Base-by-base conservation (phyloP, 2,888 invertebrate species). In the Melanargia galathea region DNA sequence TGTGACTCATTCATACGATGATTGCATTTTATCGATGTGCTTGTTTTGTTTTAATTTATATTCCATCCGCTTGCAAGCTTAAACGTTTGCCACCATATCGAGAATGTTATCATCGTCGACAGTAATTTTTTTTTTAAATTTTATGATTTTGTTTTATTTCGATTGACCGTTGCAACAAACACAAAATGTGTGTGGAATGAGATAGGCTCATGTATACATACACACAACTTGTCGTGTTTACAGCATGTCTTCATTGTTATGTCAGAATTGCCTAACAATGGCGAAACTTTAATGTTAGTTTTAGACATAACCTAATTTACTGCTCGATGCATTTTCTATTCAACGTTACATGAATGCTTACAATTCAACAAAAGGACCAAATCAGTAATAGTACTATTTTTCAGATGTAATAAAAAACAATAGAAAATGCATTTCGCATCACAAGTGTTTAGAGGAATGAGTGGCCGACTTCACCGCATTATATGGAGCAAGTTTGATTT, bases 391-490 rank as follows among this genome's bases (percentile, higher is more conserved):
- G 1, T 35, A 40, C 35, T 58, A 63, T 46, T 58, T 68, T 67
- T 33, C 65, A 68, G 64, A 62, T 56, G 20, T 33, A 52, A 60
- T n/a, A 81, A 75, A 76, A 76, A 69, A 71, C 69, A 66, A 86
- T 85, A 85, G 88, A 87, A 85, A 76, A 83, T 88, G 87, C 85
- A 86, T 88, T 86, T 83, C 81, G 82, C 81, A 83, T 81, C 84
- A 87, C 83, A 87, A 89, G 88, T 86, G 82, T 52, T 86, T 90
- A 90, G 91, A 89, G 88, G 89, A 90, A 90, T 91, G 90, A 88
- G 90, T 88, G 90, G 83, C 90, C 89, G 90, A 89, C 88, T 73
- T 88, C 90, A 90, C 91, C 87, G 90, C 91, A 91, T 89, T 90
- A 75, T 86, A 85, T 89, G 90, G 89, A 88, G 84, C 86, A 85